phyloP scores from a whole-genome alignment of 92 coral and sea anemone genomes.

The Phenganax marumi region DNA sequence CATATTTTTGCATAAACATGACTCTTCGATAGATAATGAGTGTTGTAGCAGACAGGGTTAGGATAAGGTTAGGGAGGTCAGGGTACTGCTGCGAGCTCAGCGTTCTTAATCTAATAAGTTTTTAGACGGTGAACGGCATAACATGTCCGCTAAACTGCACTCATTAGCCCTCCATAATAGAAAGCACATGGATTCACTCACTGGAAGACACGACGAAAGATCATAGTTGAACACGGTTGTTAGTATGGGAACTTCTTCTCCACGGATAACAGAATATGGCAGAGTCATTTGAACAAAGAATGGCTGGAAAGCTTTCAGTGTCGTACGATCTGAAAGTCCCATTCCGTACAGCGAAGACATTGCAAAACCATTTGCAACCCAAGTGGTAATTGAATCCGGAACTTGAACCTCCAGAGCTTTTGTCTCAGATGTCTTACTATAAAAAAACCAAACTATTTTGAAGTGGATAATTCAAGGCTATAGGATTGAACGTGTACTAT shows the following conservation, averaged over 20 bases:
- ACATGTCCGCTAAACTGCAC: too few species aligned
- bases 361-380: constrained; percentile 45
- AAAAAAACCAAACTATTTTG: background rate
- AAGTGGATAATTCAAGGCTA: background rate
- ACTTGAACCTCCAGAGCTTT: constrained; percentile 21
- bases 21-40: too few species aligned
- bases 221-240: constrained; percentile 44
- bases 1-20: too few species aligned
- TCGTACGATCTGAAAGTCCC: constrained; percentile 29
- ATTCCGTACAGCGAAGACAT: constrained; percentile 42
- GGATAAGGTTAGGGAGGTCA: too few species aligned
- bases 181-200: background rate
- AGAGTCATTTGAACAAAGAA: constrained; percentile 48
- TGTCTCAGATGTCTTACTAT: constrained; percentile 14
- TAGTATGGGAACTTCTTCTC: constrained; percentile 37
- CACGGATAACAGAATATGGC: constrained; percentile 50
- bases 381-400: constrained; percentile 47
- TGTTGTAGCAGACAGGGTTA: too few species aligned
- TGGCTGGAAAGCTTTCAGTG: constrained; percentile 31
- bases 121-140: too few species aligned
- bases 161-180: too few species aligned
- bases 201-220: constrained; percentile 27
- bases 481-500: background rate
- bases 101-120: too few species aligned
- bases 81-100: too few species aligned